Evolutionary conservation across 2,888 invertebrate genomes (phyloP), one percentile per base, ranked within the genome.

Genomic region (Leptopterna dolabrata): DNA sequence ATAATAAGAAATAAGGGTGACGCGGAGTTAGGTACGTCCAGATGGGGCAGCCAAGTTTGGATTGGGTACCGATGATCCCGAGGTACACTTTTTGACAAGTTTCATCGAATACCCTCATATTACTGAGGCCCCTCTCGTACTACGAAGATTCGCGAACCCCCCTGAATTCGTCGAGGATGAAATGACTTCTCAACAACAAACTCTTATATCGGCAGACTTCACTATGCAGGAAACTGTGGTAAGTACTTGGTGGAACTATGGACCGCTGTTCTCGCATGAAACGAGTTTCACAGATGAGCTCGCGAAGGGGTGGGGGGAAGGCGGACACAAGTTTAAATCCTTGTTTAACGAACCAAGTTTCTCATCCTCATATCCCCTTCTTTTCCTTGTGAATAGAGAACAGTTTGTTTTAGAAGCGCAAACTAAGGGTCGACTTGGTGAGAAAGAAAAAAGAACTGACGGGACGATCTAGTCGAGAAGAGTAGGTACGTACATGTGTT

Each of bases 401-500:
- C 63, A 63, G 63, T 63, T 63, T 63, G 63, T 63, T 63, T 63
- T 63, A 63, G 63, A 11, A 63, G 63, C 24, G 24, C 63, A 63
- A 63, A 63, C 63, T 63, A 19, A 63, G 63, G 51, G 51, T 4
- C 51, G 51, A 51, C 16, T 51, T 51, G 51, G n/a, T 11, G 63
- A 63, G 63, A 24, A 63, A 63, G 11, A 24, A 24, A 19, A 11
- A 24, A 9, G 24, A 13, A 63, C 24, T 63, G 63, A 24, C 24
- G 63, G 63, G 19, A 63, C 19, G 9, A 63, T 63, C 63, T 63
- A 63, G 24, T 63, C 24, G 63, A 63, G 73, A 55, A 81, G 47
- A 55, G 55, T 13, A 47, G n/a, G n/a, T n/a, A n/a, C n/a, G 24
- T 81, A 81, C 81, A 81, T 51, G 81, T 81, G 81, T 81, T 81